Evolutionary conservation across 2,797 vertebrate genomes (phyloP).

Genomic region (Triplophysa bombifrons): DNA sequence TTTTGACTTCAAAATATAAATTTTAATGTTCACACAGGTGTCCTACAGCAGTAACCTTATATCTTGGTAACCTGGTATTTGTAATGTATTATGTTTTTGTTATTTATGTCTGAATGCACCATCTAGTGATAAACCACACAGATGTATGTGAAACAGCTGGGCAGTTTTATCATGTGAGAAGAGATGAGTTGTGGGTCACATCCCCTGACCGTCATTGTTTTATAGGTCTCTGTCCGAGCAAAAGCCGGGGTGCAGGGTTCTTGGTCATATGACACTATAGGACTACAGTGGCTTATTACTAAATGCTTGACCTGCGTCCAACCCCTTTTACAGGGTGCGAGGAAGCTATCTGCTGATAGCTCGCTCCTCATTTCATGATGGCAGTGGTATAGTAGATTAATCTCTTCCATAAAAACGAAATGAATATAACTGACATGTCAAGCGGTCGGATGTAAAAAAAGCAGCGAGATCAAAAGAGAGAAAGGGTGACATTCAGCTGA

Average conservation of each 20-base stretch:
- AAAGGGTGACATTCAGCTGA: neutral
- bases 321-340: constrained; percentile 69
- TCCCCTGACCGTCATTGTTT: constrained; percentile 50
- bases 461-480: neutral
- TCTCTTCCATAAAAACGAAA: constrained; percentile 59
- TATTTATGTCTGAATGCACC: neutral
- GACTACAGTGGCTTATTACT: constrained; percentile 77
- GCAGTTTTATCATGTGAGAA: constrained; percentile 1
- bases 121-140: neutral
- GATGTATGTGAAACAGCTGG: constrained; percentile 52
- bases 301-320: constrained; percentile 77
- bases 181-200: constrained; percentile 41
- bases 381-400: constrained; percentile 77
- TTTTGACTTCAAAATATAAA: too few relatives aligned
- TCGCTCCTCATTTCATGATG: constrained; percentile 75
- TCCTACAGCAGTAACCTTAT: too few relatives aligned
- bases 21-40: too few relatives aligned
- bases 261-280: constrained; percentile 70
- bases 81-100: neutral
- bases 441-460: constrained; percentile 4
- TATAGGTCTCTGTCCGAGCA: constrained; percentile 57
- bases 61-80: neutral
- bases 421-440: constrained; percentile 28
- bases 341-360: constrained; percentile 76
- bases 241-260: constrained; percentile 67